phyloP scores from a whole-genome alignment of 2,113 vertebrate genomes.

The Tragelaphus scriptus region DNA sequence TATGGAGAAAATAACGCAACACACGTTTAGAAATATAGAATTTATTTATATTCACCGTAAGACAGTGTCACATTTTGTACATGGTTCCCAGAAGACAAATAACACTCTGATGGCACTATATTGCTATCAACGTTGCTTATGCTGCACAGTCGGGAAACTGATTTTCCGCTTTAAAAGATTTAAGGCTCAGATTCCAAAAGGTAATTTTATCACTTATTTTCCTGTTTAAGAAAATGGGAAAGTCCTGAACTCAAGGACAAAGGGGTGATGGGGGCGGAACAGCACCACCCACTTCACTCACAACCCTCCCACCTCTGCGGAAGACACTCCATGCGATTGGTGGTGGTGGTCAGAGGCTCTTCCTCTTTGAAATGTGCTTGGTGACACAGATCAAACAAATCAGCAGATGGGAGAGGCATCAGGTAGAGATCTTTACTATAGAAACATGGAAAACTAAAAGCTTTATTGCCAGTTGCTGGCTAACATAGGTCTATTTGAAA shows the following conservation, averaged over 20 bases:
- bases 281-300: neutral
- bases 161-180: constrained; percentile 41
- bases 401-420: neutral
- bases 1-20: constrained; percentile 18
- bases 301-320: neutral
- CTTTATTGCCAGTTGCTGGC: neutral
- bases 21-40: constrained; percentile 83
- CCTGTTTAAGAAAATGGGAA: neutral
- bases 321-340: neutral
- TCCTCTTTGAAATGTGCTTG: constrained; percentile 3
- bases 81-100: constrained; percentile 4
- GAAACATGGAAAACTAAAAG: neutral
- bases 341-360: neutral
- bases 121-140: constrained; percentile 35
- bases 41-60: constrained; percentile 82
- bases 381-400: neutral
- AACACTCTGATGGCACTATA: neutral
- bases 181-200: constrained; percentile 72
- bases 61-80: constrained; percentile 62
- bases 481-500: neutral
- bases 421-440: neutral
- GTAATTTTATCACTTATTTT: constrained; percentile 39
- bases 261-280: neutral
- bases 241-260: neutral
- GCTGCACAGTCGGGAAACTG: constrained; percentile 1